Conservation (phyloP, 2,113 vertebrate species). For the Ophthalmolycus amberensis region DNA sequence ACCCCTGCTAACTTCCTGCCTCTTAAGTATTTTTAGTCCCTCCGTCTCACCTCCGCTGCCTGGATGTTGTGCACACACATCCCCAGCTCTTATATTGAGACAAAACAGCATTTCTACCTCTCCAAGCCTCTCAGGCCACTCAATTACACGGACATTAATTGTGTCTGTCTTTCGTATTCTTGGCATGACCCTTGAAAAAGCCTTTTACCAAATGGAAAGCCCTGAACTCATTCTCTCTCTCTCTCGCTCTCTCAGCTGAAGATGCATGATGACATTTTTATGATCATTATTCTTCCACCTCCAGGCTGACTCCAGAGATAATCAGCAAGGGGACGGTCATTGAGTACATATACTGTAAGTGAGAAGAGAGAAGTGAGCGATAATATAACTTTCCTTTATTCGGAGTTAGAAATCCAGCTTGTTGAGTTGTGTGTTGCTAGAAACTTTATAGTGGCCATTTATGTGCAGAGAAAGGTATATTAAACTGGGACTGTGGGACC, state of each 20-base stretch:
- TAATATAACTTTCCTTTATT: conserved; percentile 21
- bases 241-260: not conserved
- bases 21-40: conserved; percentile 54
- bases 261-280: conserved; percentile 59
- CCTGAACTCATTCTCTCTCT: conserved; percentile 14
- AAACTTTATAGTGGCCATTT: conserved; percentile 40
- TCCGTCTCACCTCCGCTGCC: conserved; percentile 18
- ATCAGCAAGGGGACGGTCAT: conserved; percentile 35
- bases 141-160: conserved; percentile 15
- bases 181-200: conserved; percentile 9
- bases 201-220: conserved; percentile 21
- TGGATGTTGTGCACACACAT: conserved; percentile 22
- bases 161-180: conserved; percentile 37
- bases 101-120: conserved; percentile 2
- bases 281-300: conserved; percentile 56
- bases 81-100: not conserved
- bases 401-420: conserved; percentile 41
- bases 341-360: conserved; percentile 11
- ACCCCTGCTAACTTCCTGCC: conserved; percentile 61
- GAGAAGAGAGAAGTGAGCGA: conserved; percentile 26
- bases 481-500: conserved; percentile 69
- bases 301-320: conserved; percentile 46
- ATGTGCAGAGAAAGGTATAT: conserved; percentile 54
- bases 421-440: conserved; percentile 45
- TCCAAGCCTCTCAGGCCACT: not conserved